These are phyloP conservation scores for Otus scops DNA, from an alignment of 2,797 vertebrate genomes.

Conservation along the genomic window DNA sequence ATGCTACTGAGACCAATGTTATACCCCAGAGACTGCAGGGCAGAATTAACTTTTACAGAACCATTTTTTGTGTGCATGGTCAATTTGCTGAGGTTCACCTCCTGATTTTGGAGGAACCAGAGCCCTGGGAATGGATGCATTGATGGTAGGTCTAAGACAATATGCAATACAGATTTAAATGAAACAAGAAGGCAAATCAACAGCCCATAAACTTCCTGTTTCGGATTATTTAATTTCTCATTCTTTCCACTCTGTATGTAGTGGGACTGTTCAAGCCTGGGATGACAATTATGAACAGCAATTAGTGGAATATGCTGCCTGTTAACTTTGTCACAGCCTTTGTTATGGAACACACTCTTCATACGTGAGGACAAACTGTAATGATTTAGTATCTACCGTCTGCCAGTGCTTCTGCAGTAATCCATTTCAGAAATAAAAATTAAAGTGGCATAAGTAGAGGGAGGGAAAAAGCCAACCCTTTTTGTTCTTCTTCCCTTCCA, in stretches of 20 bases:
- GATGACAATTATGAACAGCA: background rate
- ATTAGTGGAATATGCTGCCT: background rate
- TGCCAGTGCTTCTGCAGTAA: background rate
- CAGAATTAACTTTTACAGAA: background rate
- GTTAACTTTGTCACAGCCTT: background rate
- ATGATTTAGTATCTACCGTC: background rate
- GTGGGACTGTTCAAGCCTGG: background rate
- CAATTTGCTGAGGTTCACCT: background rate
- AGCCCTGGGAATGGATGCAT: background rate
- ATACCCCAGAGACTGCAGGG: background rate
- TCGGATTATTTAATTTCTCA: background rate
- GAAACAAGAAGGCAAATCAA: background rate
- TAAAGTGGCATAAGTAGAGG: background rate
- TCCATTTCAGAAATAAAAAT: background rate
- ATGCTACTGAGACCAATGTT: background rate
- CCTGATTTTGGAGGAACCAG: background rate
- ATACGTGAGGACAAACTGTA: background rate
- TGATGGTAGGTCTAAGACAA: background rate
- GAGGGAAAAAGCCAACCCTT: background rate
- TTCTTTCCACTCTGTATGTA: background rate
- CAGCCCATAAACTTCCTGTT: background rate
- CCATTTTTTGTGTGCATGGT: accelerated
- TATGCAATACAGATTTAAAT: background rate
- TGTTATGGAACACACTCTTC: background rate
- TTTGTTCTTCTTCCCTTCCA: background rate